Evolutionary conservation across 2,113 vertebrate species (phyloP).

Genomic region (Holacanthus passer): DNA sequence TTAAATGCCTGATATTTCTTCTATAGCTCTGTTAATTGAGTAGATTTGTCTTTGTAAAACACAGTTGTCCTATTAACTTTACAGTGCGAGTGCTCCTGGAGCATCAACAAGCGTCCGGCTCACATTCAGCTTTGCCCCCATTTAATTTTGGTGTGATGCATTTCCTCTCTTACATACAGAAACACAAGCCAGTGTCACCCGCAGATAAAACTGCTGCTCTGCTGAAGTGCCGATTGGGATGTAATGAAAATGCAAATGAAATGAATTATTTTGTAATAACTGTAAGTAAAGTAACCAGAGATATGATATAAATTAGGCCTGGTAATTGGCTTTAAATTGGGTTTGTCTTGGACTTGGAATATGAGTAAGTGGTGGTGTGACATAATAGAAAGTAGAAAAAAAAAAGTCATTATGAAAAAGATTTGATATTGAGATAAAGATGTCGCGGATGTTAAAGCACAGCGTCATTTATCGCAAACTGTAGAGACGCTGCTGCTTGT

Average conservation of each 20-base stretch:
- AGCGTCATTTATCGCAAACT: background rate
- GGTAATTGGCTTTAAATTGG: constrained; percentile 51
- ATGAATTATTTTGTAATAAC: constrained; percentile 43
- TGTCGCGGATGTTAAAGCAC: constrained; percentile 1
- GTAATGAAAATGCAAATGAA: constrained; percentile 59
- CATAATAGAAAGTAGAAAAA: background rate
- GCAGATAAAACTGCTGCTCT: constrained; percentile 36
- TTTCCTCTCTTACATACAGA: constrained; percentile 13
- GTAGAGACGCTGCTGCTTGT: constrained; percentile 1
- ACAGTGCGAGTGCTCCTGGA: background rate
- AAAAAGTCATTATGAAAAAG: background rate
- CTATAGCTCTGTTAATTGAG: constrained; percentile 40
- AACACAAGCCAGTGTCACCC: constrained; percentile 23
- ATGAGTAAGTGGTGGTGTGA: background rate
- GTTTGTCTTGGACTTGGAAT: constrained; percentile 35
- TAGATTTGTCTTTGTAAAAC: constrained; percentile 42
- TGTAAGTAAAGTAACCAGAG: constrained; percentile 32
- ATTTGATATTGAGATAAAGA: constrained; percentile 6
- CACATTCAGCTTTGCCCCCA: constrained; percentile 8
- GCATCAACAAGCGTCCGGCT: constrained; percentile 25
- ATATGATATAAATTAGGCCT: constrained; percentile 33
- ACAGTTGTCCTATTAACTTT: constrained; percentile 49
- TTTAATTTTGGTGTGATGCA: constrained; percentile 20
- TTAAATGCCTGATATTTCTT: constrained; percentile 14
- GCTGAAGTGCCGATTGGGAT: constrained; percentile 11